Evolutionary conservation across 92 coral and sea anemone species (phyloP).

Genomic region (Paramuricea clavata): DNA sequence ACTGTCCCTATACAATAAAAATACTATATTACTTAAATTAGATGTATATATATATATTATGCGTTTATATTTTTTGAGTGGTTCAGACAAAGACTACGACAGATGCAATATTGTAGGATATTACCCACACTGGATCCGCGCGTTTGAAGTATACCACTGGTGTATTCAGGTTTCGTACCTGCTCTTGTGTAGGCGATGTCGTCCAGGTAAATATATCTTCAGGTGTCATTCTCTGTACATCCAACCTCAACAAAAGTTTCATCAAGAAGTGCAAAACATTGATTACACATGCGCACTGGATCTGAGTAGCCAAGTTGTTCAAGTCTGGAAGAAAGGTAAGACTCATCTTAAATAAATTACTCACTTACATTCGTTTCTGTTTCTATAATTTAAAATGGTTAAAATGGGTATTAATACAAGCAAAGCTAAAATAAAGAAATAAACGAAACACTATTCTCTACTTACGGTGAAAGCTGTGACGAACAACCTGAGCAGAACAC

Average conservation of each 20-base stretch:
- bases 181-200: too few species aligned
- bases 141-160: too few species aligned
- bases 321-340: conserved; percentile 64
- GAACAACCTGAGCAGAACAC: conserved; percentile 95
- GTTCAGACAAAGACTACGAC: not conserved
- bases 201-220: too few species aligned
- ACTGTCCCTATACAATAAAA: not conserved
- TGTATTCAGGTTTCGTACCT: too few species aligned
- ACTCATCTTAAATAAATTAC: too few species aligned
- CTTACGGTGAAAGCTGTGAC: conserved; percentile 81
- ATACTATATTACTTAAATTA: not conserved
- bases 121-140: too few species aligned
- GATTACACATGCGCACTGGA: conserved; percentile 93
- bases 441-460: not conserved
- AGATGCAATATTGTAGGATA: not conserved
- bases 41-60: not conserved
- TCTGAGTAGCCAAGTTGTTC: conserved; percentile 85
- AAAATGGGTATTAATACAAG: too few species aligned
- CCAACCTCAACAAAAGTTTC: conserved; percentile 68
- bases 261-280: conserved; percentile 93
- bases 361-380: too few species aligned
- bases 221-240: not conserved
- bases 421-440: too few species aligned
- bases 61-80: not conserved
- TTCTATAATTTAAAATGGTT: too few species aligned